phyloP scores from a whole-genome alignment of 1,140 invertebrate species.

The Macrosteles quadrilineatus region DNA sequence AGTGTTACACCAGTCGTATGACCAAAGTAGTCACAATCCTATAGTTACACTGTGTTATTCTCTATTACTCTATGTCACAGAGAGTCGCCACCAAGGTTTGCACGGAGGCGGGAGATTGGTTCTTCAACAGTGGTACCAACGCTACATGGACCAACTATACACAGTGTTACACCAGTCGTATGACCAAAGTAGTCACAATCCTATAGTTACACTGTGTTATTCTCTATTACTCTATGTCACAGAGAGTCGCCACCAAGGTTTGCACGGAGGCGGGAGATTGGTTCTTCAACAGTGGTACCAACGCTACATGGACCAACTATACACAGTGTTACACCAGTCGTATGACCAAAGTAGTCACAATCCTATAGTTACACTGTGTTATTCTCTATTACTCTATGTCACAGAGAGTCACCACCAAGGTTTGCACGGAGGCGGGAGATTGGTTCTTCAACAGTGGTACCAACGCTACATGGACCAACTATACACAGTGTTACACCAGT shows the following conservation, averaged over 20 bases:
- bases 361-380: neutral
- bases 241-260: slow-evolving; percentile 58
- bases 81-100: slow-evolving; percentile 59
- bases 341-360: neutral
- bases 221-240: slow-evolving; percentile 36
- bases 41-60: too few relatives aligned
- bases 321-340: slow-evolving; percentile 52
- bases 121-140: slow-evolving; percentile 49
- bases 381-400: slow-evolving; percentile 34
- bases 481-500: slow-evolving; percentile 54
- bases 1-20: slow-evolving; percentile 1
- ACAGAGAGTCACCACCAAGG: slow-evolving; percentile 57
- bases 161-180: slow-evolving; percentile 50
- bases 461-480: slow-evolving; percentile 60
- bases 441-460: slow-evolving; percentile 56
- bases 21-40: neutral
- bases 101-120: slow-evolving; percentile 60
- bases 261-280: slow-evolving; percentile 60
- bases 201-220: neutral
- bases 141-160: slow-evolving; percentile 61
- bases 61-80: slow-evolving; percentile 48
- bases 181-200: neutral
- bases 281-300: slow-evolving; percentile 52
- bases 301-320: slow-evolving; percentile 61
- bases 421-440: slow-evolving; percentile 57